Percentiles rank a stretch among this genome's conserved stretches.
These are phyloP conservation scores for Spermophilus dauricus DNA, from an alignment of 2,113 vertebrate species.

Conservation along the genomic window DNA sequence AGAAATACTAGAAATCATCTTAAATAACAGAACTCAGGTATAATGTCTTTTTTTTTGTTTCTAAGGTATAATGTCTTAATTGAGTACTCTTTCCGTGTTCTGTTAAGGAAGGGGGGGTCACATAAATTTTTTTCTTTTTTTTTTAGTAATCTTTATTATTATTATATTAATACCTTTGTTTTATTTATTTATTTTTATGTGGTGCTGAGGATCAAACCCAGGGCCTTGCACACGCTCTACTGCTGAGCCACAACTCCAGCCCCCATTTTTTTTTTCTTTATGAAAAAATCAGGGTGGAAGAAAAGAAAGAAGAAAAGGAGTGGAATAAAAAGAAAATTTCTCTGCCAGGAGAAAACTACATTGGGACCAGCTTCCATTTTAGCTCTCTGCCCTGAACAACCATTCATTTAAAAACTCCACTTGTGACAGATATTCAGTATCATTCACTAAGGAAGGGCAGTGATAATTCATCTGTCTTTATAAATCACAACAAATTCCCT, in stretches of 20 bases:
- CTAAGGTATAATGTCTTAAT: not conserved
- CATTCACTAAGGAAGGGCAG: not conserved
- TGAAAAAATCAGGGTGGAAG: not conserved
- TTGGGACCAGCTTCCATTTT: not conserved
- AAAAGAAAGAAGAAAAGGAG: not conserved
- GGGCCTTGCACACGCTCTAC: too few species aligned
- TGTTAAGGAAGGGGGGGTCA: not conserved
- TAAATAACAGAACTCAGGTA: slow-evolving; percentile 20
- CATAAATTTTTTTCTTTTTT: not conserved
- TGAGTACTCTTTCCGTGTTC: not conserved
- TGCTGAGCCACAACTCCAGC: too few species aligned
- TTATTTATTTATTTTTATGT: too few species aligned
- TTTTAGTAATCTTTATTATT: too few species aligned
- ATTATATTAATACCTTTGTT: too few species aligned
- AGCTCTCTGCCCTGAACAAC: not conserved
- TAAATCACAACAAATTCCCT: slow-evolving; percentile 19
- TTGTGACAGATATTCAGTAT: not conserved
- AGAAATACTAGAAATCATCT: not conserved
- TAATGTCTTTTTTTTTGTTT: not conserved
- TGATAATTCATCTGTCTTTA: slow-evolving; percentile 35
- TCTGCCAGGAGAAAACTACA: not conserved
- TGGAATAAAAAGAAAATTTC: not conserved
- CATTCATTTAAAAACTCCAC: not conserved
- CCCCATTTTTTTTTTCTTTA: not conserved
- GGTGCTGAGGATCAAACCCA: too few species aligned